A percentile compares a stretch with the other conserved stretches of the same genome.
Evolutionary conservation across 2,888 invertebrate species (phyloP).

Genomic region (Drosophila monieri): DNA sequence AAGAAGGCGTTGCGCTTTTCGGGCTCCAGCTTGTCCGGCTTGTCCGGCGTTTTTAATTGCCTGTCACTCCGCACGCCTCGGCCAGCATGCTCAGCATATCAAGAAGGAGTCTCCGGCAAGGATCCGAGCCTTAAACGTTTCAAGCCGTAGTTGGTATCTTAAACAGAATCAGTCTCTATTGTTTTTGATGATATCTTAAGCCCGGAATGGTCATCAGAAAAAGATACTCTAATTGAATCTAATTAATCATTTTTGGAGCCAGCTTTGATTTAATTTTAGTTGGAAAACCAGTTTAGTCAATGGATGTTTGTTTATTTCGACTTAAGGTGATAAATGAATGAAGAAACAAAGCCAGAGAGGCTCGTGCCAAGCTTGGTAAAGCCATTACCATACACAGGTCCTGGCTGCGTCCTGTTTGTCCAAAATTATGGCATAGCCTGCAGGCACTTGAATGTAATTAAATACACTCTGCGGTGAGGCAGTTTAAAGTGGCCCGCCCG

Average conservation of each 20-base stretch:
- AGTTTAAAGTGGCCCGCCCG: conserved; percentile 39
- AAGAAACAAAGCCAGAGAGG: neutral
- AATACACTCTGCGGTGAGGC: conserved; percentile 15
- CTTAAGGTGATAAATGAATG: too few relatives aligned
- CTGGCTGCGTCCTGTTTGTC: neutral
- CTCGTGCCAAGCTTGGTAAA: neutral
- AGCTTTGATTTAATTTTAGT: neutral
- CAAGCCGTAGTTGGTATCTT: neutral
- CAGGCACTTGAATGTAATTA: conserved; percentile 33
- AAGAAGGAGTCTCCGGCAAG: neutral
- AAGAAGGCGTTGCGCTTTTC: conserved; percentile 56
- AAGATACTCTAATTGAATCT: neutral
- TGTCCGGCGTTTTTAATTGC: conserved; percentile 70
- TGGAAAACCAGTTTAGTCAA: neutral
- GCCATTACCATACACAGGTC: neutral
- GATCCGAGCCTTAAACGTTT: neutral
- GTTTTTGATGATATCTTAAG: neutral
- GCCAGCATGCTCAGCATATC: conserved; percentile 32
- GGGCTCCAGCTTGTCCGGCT: conserved; percentile 27
- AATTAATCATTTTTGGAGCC: neutral
- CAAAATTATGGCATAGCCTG: conserved; percentile 38
- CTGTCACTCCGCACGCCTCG: conserved; percentile 54
- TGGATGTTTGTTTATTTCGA: too few relatives aligned
- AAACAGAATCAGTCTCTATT: conserved; percentile 4
- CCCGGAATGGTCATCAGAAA: neutral